Percentiles rank a stretch among this genome's conserved stretches.
Conservation (phyloP, 2,113 vertebrate genomes). For the Ceyx melanurus region DNA sequence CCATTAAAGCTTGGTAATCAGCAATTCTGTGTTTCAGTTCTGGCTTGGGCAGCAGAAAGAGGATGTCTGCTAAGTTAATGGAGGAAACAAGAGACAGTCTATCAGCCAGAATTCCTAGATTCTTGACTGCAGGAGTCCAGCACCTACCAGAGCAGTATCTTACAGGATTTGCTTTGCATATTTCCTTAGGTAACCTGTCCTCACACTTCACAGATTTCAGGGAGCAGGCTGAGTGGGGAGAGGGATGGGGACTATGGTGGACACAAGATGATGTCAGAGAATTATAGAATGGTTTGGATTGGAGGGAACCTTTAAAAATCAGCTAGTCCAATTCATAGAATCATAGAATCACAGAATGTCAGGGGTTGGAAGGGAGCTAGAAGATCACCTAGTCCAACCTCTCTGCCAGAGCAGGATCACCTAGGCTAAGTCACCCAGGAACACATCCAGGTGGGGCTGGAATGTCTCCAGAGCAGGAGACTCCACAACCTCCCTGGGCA, state of each 20-base stretch:
- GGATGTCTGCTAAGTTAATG: background rate
- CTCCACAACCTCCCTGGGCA: too few species aligned
- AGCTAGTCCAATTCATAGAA: background rate
- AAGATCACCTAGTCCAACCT: too few species aligned
- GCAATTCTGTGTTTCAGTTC: background rate
- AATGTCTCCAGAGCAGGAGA: too few species aligned
- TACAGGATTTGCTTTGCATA: background rate
- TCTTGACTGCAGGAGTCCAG: background rate
- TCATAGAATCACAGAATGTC: too few species aligned
- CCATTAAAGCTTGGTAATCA: background rate
- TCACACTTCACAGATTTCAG: background rate
- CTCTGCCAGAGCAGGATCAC: too few species aligned
- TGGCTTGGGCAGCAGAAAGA: background rate
- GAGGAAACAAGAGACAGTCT: background rate
- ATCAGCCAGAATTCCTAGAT: background rate
- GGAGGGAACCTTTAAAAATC: background rate
- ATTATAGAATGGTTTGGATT: background rate
- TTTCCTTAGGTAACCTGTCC: background rate
- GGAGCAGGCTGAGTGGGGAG: fast-evolving
- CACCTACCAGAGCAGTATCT: background rate
- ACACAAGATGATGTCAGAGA: background rate
- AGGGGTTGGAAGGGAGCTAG: too few species aligned
- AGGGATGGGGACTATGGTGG: fast-evolving
- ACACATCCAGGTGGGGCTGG: too few species aligned
- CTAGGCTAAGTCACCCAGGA: too few species aligned